A percentile compares a stretch with the other conserved stretches of the same genome.
These are phyloP conservation scores for Fabriciana adippe DNA, from an alignment of 2,888 invertebrate species.

Conservation along the genomic window DNA sequence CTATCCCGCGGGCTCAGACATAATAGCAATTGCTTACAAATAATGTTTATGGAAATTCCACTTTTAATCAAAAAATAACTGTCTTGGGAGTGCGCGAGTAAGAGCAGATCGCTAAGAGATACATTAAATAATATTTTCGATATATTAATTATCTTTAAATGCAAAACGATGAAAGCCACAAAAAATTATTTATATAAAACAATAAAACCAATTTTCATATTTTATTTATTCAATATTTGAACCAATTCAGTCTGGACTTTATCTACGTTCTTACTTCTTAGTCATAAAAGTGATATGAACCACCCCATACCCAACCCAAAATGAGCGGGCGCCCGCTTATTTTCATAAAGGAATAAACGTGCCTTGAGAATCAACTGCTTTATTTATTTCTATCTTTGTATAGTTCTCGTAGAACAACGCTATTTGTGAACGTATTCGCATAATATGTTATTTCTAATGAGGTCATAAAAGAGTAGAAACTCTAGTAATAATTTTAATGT, in stretches of 20 bases:
- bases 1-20: no score
- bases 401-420: not conserved
- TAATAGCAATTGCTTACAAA: no score
- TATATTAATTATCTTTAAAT: no score
- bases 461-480: not conserved
- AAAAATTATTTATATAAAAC: not conserved
- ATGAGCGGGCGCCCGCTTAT: not conserved
- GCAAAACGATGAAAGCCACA: no score
- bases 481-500: no score
- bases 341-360: not conserved
- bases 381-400: not conserved
- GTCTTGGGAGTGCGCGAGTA: no score
- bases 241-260: not conserved
- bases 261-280: not conserved
- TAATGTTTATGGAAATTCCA: no score
- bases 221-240: not conserved
- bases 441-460: not conserved
- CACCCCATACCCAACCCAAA: not conserved
- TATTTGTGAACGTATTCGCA: not conserved
- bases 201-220: no score
- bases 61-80: no score
- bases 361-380: not conserved
- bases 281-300: not conserved
- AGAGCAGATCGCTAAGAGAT: no score
- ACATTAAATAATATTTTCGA: no score